Conservation (phyloP, 2,797 vertebrate species). For the Picus viridis region DNA sequence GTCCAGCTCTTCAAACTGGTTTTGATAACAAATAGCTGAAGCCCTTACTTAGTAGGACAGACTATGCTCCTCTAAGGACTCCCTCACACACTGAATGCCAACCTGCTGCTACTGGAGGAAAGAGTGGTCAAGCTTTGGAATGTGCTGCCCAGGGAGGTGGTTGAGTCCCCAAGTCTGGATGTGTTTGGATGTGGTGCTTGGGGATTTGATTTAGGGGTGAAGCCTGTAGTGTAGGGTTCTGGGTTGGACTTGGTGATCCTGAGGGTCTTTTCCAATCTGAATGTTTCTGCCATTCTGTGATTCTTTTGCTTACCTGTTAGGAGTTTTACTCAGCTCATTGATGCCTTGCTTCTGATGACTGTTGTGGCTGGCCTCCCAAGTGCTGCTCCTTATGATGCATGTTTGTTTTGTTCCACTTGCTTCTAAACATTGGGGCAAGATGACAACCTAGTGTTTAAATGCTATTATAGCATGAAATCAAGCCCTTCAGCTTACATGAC, state of each 20-base stretch:
- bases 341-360: neutral
- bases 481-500: neutral
- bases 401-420: neutral
- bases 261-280: too few relatives aligned
- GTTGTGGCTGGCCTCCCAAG: neutral
- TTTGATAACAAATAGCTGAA: neutral
- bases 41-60: neutral
- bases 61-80: neutral
- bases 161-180: too few relatives aligned
- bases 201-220: too few relatives aligned
- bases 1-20: neutral
- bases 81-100: neutral
- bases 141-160: too few relatives aligned
- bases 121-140: too few relatives aligned
- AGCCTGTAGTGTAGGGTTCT: too few relatives aligned
- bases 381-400: neutral
- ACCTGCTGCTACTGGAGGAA: neutral
- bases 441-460: neutral
- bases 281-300: too few relatives aligned
- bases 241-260: too few relatives aligned
- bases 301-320: neutral
- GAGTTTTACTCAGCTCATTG: neutral
- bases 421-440: neutral
- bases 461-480: neutral
- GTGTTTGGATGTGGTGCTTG: too few relatives aligned